A percentile compares a stretch with the other conserved stretches of the same genome.
These are phyloP conservation scores for Mallotus villosus DNA, from an alignment of 2,797 vertebrate genomes.

Conservation along the genomic window DNA sequence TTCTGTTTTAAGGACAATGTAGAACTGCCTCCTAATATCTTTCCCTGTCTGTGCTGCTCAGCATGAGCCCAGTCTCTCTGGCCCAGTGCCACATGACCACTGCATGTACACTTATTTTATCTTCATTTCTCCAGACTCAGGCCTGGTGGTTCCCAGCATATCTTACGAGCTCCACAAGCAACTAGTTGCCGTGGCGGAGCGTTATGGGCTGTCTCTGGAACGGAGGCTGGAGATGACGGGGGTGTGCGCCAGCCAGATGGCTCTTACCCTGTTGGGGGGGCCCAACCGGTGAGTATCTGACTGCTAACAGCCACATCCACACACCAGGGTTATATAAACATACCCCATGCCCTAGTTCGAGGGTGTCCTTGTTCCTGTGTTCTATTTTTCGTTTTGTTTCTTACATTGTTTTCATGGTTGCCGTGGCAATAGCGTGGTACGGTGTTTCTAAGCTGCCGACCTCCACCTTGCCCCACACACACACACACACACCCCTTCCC, in stretches of 20 bases:
- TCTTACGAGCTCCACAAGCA: conserved; percentile 86
- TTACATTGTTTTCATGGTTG: neutral
- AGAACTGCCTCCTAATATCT: too few relatives aligned
- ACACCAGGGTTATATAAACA: neutral
- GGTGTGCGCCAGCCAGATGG: conserved; percentile 92
- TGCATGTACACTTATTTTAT: neutral
- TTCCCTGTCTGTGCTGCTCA: neutral
- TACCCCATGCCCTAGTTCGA: neutral
- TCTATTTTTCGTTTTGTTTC: neutral
- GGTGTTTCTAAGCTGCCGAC: neutral
- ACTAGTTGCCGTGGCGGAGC: conserved; percentile 82
- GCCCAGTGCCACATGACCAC: neutral
- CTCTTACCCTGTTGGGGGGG: conserved; percentile 88
- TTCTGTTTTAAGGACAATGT: neutral
- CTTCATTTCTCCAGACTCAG: conserved; percentile 58
- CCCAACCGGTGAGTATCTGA: conserved; percentile 83
- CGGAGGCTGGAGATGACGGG: conserved; percentile 87
- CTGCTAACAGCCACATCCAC: neutral
- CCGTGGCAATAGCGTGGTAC: neutral
- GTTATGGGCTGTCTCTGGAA: conserved; percentile 83
- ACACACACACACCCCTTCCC: too few relatives aligned
- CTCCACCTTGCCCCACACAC: conserved; percentile 1
- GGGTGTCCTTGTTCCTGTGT: neutral
- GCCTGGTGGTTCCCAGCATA: conserved; percentile 89
- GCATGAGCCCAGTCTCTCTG: neutral